These are phyloP conservation scores for Peromyscus polionotus DNA, from an alignment of 2,113 vertebrate species.

Conservation along the genomic window DNA sequence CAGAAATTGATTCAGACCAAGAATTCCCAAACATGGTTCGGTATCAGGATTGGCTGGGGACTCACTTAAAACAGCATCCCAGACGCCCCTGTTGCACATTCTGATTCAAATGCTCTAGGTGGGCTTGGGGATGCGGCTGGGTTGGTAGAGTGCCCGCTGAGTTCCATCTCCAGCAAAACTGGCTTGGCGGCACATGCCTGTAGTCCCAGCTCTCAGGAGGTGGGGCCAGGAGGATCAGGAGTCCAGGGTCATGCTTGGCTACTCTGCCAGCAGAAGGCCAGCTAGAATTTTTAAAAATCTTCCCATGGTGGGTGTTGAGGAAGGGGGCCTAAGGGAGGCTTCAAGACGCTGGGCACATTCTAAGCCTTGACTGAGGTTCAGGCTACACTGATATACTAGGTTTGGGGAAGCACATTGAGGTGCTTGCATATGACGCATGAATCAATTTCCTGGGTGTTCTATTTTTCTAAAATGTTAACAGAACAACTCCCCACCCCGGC, in stretches of 20 bases:
- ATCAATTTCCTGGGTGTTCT: not conserved
- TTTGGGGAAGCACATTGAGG: not conserved
- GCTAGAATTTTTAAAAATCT: not conserved
- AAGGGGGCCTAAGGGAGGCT: not conserved
- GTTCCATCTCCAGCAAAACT: not conserved
- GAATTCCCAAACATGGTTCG: not conserved
- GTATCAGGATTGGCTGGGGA: not conserved
- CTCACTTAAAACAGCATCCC: not conserved
- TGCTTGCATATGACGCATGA: not conserved
- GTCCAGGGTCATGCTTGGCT: not conserved
- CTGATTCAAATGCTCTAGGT: not conserved
- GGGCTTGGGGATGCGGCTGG: not conserved
- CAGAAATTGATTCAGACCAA: not conserved
- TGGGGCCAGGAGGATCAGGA: not conserved
- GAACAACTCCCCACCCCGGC: not conserved
- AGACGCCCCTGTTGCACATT: not conserved
- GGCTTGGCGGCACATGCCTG: fast-evolving
- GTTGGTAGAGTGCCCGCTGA: not conserved
- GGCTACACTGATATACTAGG: not conserved
- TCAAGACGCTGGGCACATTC: not conserved
- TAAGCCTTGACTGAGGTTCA: not conserved
- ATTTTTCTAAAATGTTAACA: not conserved
- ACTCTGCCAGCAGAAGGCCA: not conserved
- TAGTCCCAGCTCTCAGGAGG: not conserved
- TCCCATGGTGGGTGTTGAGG: not conserved